phyloP scores from a whole-genome alignment of 2,888 invertebrate species.

The Phragmatobia fuliginosa region DNA sequence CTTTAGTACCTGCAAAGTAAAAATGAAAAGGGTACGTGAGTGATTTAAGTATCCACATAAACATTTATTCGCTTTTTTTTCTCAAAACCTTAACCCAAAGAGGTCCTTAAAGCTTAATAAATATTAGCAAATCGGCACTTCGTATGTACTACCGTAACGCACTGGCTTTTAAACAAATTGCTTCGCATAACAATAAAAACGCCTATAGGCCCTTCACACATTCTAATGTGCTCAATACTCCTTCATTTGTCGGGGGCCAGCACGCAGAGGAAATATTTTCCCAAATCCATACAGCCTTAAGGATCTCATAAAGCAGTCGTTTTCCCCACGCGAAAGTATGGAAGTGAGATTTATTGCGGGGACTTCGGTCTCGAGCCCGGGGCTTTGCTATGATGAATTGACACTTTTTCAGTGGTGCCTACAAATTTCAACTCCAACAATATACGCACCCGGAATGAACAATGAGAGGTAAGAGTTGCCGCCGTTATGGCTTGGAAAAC shows the following conservation, averaged over 20 bases:
- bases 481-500: slow-evolving; percentile 78
- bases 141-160: slow-evolving; percentile 79
- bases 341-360: slow-evolving; percentile 86
- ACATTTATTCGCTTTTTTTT: slow-evolving; percentile 66
- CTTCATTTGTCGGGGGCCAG: slow-evolving; percentile 85
- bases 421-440: slow-evolving; percentile 84
- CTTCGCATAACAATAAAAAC: slow-evolving; percentile 85
- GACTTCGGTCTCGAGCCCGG: slow-evolving; percentile 82
- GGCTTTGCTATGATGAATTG: slow-evolving; percentile 86
- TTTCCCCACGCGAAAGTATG: slow-evolving; percentile 86
- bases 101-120: slow-evolving; percentile 72
- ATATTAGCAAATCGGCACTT: slow-evolving; percentile 84
- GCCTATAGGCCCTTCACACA: slow-evolving; percentile 84
- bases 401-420: slow-evolving; percentile 84
- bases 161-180: slow-evolving; percentile 86
- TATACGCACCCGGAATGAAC: slow-evolving; percentile 84
- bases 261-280: slow-evolving; percentile 86
- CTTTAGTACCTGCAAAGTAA: slow-evolving; percentile 31
- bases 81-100: slow-evolving; percentile 60
- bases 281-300: slow-evolving; percentile 87
- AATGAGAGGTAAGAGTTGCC: slow-evolving; percentile 79
- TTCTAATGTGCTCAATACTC: slow-evolving; percentile 84
- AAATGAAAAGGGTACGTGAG: slow-evolving; percentile 39
- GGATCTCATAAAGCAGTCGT: slow-evolving; percentile 87
- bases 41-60: slow-evolving; percentile 58